Percentiles rank a stretch among this genome's conserved stretches.
phyloP scores from a whole-genome alignment of 2,113 vertebrate genomes.

The Macroglossus sobrinus region DNA sequence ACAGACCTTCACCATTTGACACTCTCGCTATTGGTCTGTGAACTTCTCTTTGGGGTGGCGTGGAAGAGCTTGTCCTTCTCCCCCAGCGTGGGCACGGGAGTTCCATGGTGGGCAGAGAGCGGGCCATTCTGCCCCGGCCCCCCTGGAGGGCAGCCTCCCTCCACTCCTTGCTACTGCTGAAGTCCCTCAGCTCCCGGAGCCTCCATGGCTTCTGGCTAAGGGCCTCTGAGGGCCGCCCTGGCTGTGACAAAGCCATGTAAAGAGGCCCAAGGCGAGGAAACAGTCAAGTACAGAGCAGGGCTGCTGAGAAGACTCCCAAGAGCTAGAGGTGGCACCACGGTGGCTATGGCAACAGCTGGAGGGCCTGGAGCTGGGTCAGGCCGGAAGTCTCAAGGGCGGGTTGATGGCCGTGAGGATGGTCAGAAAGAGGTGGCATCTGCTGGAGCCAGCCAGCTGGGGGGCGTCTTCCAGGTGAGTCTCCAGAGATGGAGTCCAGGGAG shows the following conservation, averaged over 20 bases:
- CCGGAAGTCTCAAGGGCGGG: neutral
- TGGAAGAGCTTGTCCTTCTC: conserved; percentile 86
- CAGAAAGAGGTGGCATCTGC: neutral
- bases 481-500: neutral
- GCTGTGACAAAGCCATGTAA: neutral
- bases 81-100: conserved; percentile 65
- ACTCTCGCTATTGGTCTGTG: conserved; percentile 71
- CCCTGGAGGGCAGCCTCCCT: neutral
- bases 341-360: conserved; percentile 8
- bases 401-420: no score
- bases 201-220: neutral
- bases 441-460: no score
- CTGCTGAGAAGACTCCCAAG: conserved; percentile 78
- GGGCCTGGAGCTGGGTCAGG: neutral
- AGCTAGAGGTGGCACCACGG: conserved; percentile 53
- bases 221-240: neutral
- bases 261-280: conserved; percentile 44
- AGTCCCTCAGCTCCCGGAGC: conserved; percentile 71
- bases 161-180: conserved; percentile 71
- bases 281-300: conserved; percentile 82
- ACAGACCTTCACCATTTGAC: conserved; percentile 81
- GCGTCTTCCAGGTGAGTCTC: neutral
- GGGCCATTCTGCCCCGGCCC: conserved; percentile 75
- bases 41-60: conserved; percentile 79
- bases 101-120: conserved; percentile 86